Evolutionary conservation across 1,140 invertebrate genomes (phyloP), one percentile per base, ranked within the genome.

Genomic region (Aphidius ervi): DNA sequence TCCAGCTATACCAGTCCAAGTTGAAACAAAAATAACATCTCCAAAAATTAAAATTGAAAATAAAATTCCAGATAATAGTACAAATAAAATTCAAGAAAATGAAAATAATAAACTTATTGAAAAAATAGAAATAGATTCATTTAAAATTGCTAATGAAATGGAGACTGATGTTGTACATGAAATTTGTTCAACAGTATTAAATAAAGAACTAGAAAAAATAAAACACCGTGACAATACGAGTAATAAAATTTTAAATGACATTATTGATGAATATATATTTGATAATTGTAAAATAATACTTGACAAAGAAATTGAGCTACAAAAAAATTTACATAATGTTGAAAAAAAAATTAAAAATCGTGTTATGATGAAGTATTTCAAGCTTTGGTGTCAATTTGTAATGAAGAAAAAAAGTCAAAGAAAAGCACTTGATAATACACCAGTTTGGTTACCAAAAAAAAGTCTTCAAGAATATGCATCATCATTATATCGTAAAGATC

Each of bases 361-460:
- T 10, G 78, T 82, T 65, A 74, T 76, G 41, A 67, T 73, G 46
- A 80, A 82, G 31, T 74, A 79, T 9, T 77, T 73, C 23, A 84
- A 82, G 62, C 75, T 79, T 63, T 82, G 82, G 74, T 77, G 76
- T 52, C 73, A 75, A 50, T 64, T 67, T 23, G 52, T 66, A 1
- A 46, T 55, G 6, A 78, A 71, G 16, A 74, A 70, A 20, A 75
- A 70, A 58, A 59, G 56, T 64, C 81, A 78, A 62, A 77, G 66
- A 63, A 74, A 70, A 56, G 75, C 85, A 8, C 69, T 88, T 42
- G 83, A 87, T 62, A 79, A 81, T 58, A 86, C 83, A 6, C 86
- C 86, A 1, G 77, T 85, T 16, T 88, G 86, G 85, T 67, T 87
- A 20, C 74, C 82, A 46, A 73, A 73, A 8, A 74, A 76, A 10